phyloP scores from a whole-genome alignment of 1,140 invertebrate species.

The Venustaconcha ellipsiformis region DNA sequence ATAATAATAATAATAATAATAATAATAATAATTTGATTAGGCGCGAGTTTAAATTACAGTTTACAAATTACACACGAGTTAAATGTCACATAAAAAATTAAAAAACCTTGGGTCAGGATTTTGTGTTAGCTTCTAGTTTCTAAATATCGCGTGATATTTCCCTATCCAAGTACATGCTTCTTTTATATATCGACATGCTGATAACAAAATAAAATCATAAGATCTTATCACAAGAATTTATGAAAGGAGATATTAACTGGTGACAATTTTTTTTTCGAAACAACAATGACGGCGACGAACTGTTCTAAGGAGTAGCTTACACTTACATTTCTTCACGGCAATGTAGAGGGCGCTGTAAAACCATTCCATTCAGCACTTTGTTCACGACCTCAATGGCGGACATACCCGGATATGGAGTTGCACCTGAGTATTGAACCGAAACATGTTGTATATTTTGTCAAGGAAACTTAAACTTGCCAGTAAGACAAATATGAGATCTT shows the following conservation, averaged over 20 bases:
- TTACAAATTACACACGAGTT: neutral
- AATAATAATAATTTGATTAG: neutral
- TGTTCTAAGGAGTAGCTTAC: neutral
- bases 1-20: neutral
- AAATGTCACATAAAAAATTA: neutral
- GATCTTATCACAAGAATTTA: neutral
- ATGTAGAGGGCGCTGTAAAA: constrained; percentile 45
- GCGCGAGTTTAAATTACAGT: neutral
- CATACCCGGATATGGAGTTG: constrained; percentile 50
- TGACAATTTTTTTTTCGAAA: too few species aligned
- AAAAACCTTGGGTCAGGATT: neutral
- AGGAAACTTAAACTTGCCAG: too few species aligned
- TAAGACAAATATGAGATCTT: too few species aligned
- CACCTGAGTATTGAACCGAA: constrained; percentile 35
- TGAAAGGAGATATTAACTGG: neutral
- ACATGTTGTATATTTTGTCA: neutral
- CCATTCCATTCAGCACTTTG: constrained; percentile 41
- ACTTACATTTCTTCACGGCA: constrained; percentile 54
- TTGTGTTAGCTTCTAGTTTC: neutral
- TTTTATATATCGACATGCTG: neutral
- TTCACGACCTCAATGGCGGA: constrained; percentile 45
- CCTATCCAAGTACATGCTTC: neutral
- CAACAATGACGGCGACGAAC: too few species aligned
- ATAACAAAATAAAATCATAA: neutral
- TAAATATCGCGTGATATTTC: too few species aligned